Evolutionary conservation across 2,888 invertebrate genomes (phyloP), one percentile per base, ranked within the genome.

Genomic region (Panorpa germanica): DNA sequence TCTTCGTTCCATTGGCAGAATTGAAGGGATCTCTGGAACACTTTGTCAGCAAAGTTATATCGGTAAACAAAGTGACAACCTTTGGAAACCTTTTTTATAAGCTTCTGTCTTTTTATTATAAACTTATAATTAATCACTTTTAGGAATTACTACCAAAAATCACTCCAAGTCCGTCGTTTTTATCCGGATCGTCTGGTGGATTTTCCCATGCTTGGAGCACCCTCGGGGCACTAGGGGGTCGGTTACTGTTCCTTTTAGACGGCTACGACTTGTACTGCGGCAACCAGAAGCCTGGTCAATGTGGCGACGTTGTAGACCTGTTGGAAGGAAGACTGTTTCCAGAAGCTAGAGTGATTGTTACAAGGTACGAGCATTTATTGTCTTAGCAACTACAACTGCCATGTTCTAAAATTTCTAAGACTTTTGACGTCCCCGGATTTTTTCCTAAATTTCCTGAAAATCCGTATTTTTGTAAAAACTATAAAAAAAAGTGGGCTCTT

Each of bases 261-360:
- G 63, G 63, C 2, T 58, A 61, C 41, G 62, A 62, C 40, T 41
- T 41, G 25, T 40, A 41, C 26, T 41, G 44, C 32, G 43, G 44
- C 2, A 44, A 42, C n/a, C 50, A 52, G n/a, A 45, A 53, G 32
- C 48, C 51, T 15, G 52, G 53, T 16, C 39, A 52, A 3, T 40
- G 44, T 11, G 53, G 54, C 2, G 63, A 63, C 39, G 56, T 61
- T 2, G 46, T 53, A 22, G 61, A 63, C 34, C 46, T 64, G 3
- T 43, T 63, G 5, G 61, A 63, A 39, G 63, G 63, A 4, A 53
- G 57, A 31, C 44, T 63, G 16, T 61, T 63, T 39, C 61, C 63
- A 1, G 61, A 61, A 35, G 57, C 59, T 3, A 50, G 61, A 32
- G 52, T 64, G 13, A 44, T 64, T 28, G 51, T 63, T 24, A 62